Evolutionary conservation across 1,140 invertebrate species (phyloP).

Genomic region (Drosophila bipectinata): DNA sequence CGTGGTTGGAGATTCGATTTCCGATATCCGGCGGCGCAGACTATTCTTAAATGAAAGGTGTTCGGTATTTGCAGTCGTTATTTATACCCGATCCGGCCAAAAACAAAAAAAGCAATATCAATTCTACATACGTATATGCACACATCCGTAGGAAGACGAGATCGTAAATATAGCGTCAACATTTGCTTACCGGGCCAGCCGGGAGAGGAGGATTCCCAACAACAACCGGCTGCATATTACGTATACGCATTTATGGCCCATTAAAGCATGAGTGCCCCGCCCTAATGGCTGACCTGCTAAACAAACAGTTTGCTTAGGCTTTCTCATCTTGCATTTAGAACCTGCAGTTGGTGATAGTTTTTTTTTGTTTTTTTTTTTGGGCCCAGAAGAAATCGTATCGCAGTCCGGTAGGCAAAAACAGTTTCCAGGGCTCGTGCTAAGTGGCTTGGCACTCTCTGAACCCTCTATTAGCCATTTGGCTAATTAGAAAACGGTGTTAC

Average conservation of each 20-base stretch:
- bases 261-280: conserved; percentile 9
- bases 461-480: conserved; percentile 30
- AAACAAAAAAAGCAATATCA: conserved; percentile 7
- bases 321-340: conserved; percentile 9
- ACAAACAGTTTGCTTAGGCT: conserved; percentile 1
- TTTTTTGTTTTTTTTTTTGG: neutral
- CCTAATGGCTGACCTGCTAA: conserved; percentile 8
- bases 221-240: conserved; percentile 12
- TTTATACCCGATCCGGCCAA: conserved; percentile 59
- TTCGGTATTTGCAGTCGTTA: conserved; percentile 26
- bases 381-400: neutral
- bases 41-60: conserved; percentile 43
- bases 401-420: neutral
- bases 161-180: conserved; percentile 25
- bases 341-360: neutral
- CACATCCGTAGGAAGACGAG: conserved; percentile 15
- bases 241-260: conserved; percentile 16
- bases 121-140: neutral
- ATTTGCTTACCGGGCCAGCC: neutral
- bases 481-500: conserved; percentile 58
- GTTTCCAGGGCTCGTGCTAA: conserved; percentile 15
- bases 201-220: conserved; percentile 5
- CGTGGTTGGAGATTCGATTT: neutral
- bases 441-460: conserved; percentile 21
- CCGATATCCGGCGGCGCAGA: conserved; percentile 16